These are phyloP conservation scores for Apaloderma vittatum DNA, from an alignment of 2,113 vertebrate genomes.

Conservation along the genomic window DNA sequence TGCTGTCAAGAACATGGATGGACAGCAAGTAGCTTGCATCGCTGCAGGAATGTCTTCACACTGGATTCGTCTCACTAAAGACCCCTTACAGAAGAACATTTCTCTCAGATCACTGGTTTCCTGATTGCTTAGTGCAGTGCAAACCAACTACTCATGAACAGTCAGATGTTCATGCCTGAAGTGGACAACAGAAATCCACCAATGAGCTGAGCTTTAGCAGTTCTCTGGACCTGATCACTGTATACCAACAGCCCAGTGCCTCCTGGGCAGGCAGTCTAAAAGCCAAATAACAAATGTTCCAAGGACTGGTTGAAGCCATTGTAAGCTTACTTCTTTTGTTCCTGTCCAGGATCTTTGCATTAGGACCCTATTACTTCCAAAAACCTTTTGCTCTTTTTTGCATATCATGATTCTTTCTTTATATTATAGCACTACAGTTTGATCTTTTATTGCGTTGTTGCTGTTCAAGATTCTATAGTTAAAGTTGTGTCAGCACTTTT, in stretches of 20 bases:
- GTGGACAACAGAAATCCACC: background rate
- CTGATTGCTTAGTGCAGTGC: background rate
- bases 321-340: background rate
- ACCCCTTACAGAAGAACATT: background rate
- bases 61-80: conserved; percentile 6
- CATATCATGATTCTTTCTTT: background rate
- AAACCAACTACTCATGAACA: background rate
- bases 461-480: conserved; percentile 31
- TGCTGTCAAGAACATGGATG: conserved; percentile 32
- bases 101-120: conserved; percentile 10
- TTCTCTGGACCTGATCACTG: background rate
- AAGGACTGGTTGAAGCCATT: background rate
- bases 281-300: background rate
- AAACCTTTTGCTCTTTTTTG: background rate
- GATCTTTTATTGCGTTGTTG: conserved; percentile 34
- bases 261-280: background rate
- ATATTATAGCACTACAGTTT: background rate
- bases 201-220: background rate
- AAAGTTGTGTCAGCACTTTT: conserved; percentile 50
- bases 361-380: background rate
- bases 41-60: conserved; percentile 5
- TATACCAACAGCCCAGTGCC: background rate
- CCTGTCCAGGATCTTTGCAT: background rate
- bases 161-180: background rate
- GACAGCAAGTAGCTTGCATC: background rate